Base-by-base conservation (phyloP, 37 sponge, comb jelly and placozoan genomes). In the Beroe forskalii region DNA sequence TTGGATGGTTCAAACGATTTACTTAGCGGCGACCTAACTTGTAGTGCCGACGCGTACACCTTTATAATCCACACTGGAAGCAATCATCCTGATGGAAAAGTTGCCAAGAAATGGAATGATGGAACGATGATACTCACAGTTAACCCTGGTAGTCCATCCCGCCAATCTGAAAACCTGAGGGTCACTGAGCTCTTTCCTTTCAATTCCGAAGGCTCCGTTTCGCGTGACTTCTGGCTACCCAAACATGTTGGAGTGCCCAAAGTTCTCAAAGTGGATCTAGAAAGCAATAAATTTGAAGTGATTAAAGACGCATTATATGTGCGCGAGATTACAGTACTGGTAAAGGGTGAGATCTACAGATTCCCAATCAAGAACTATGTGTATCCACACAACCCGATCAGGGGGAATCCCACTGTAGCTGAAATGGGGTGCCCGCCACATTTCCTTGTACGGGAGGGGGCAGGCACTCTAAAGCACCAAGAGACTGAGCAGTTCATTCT, bases 401-500 rank as follows among this genome's bases (percentile, higher is more conserved):
- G 75, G 35, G 40, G 40, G 30, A 72, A 37, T 20, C 40, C 75
- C 8, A 72, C 37, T 3, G 40, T 72, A 6, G 40, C 75, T 8
- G 75, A 72, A 12, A 32, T 33, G 37, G 40, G 75, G 9, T 72
- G 75, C 22, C 75, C 75, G 40, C 75, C 75, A 8, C 40, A 72
- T 20, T 37, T 72, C 8, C 75, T 72, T 3, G 75, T 37, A 30
- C 75, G 40, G 35, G 37, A 33, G 40, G 75, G 75, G 19, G 40
- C 39, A 22, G 75, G 75, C 12, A 72, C 75, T 38, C 37, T 72
- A 20, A 72, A 72, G 20, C 75, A 72, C 40, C 75, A 38, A 3
- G 40, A 33, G 8, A 72, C 75, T 72, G 75, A 72, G 75, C 39
- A 72, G 39, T 72, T 72, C 75, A 33, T 72, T 32, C 12, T 72